phyloP scores from a whole-genome alignment of 2,797 vertebrate genomes.

The Silurus aristotelis region DNA sequence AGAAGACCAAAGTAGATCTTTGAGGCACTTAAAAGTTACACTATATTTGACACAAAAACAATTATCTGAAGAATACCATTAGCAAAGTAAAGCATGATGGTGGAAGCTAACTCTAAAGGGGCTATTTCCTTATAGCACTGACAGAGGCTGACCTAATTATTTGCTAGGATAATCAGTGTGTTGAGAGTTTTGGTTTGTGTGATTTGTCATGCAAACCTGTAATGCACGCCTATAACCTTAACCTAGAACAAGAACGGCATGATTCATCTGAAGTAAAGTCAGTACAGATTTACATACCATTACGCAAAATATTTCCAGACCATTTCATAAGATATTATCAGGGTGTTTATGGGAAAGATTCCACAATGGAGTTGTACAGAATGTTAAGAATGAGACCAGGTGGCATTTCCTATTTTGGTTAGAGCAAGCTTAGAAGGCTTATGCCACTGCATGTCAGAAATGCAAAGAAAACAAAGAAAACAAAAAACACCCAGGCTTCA shows the following conservation, averaged over 20 bases:
- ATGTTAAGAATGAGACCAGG: constrained; percentile 37
- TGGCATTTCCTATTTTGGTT: constrained; percentile 21
- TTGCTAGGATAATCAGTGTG: background rate
- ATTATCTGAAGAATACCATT: background rate
- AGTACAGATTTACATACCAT: background rate
- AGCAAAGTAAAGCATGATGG: background rate
- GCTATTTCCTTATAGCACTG: background rate
- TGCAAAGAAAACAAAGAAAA: background rate
- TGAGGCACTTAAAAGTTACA: background rate
- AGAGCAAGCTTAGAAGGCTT: background rate
- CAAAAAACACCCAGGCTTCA: background rate
- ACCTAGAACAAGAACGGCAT: background rate
- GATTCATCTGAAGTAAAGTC: background rate
- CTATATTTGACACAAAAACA: background rate
- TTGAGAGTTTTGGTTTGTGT: background rate
- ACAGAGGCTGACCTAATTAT: background rate
- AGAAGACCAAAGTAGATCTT: background rate
- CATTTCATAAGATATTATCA: background rate
- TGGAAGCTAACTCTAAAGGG: background rate
- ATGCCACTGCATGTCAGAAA: constrained; percentile 22
- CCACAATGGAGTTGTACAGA: background rate
- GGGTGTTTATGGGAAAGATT: constrained; percentile 1
- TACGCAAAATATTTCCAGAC: background rate
- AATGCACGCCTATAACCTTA: background rate
- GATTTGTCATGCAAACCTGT: constrained; percentile 6